These are phyloP conservation scores for Callimorpha dominula DNA, from an alignment of 2,888 invertebrate species.

Conservation along the genomic window DNA sequence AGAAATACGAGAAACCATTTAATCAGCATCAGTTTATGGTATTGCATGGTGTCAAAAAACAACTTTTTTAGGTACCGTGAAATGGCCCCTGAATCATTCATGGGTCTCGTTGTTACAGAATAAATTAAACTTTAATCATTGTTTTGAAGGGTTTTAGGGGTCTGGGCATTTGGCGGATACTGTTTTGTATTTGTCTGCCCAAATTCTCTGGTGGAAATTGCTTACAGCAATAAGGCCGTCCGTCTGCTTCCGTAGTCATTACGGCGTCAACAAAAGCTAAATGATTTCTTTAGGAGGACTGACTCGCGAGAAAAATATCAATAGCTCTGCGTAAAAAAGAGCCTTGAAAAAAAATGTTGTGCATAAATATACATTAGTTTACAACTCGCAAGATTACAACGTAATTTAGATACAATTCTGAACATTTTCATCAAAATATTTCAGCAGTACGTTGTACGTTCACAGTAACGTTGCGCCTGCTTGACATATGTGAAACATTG, in stretches of 20 bases:
- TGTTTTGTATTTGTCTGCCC: not conserved
- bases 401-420: no score
- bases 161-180: not conserved
- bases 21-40: constrained; percentile 32
- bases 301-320: not conserved
- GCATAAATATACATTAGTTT: no score
- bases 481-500: no score
- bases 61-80: constrained; percentile 27
- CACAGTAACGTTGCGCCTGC: no score
- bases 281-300: not conserved
- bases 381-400: no score
- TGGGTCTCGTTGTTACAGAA: constrained; percentile 12
- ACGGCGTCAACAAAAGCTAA: not conserved
- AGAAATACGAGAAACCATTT: constrained; percentile 13
- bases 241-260: not conserved
- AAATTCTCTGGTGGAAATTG: not conserved
- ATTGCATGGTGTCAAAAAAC: constrained; percentile 29
- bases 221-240: not conserved
- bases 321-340: not conserved
- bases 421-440: no score
- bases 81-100: constrained; percentile 49
- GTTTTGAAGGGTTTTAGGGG: not conserved
- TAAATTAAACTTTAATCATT: constrained; percentile 13
- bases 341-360: not conserved
- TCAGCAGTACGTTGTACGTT: no score